A percentile compares a stretch with the other conserved stretches of the same genome.
phyloP scores from a whole-genome alignment of 2,113 vertebrate genomes.

The Lepisosteus osseus region DNA sequence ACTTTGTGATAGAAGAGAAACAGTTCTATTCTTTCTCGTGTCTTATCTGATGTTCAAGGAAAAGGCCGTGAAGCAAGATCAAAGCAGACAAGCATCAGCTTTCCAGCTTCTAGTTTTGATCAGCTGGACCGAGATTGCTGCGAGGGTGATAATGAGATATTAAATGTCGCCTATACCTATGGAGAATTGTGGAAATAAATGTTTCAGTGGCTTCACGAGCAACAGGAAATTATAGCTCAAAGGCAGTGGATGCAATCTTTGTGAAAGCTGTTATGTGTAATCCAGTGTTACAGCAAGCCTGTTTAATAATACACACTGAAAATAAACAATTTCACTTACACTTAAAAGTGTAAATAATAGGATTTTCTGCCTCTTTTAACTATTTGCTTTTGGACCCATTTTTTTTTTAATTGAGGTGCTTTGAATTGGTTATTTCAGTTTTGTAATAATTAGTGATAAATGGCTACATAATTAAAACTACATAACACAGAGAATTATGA shows the following conservation, averaged over 20 bases:
- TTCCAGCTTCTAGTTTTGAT: slow-evolving; percentile 30
- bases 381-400: no score
- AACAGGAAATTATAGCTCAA: slow-evolving; percentile 38
- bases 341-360: neutral
- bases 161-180: slow-evolving; percentile 31
- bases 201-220: slow-evolving; percentile 24
- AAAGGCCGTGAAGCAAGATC: slow-evolving; percentile 28
- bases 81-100: slow-evolving; percentile 35
- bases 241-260: slow-evolving; percentile 39
- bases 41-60: slow-evolving; percentile 23
- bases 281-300: slow-evolving; percentile 5
- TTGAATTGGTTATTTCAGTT: no score
- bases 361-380: slow-evolving; percentile 20
- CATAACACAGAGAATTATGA: no score
- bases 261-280: neutral
- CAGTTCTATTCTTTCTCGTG: neutral
- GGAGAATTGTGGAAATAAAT: slow-evolving; percentile 13
- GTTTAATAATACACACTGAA: slow-evolving; percentile 15
- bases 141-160: slow-evolving; percentile 38
- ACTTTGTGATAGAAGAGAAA: neutral
- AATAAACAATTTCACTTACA: slow-evolving; percentile 21
- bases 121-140: slow-evolving; percentile 26
- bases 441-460: no score
- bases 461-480: no score
- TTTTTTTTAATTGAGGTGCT: no score